Base-by-base conservation (phyloP, 2,888 invertebrate genomes). In the Lasius platythorax region DNA sequence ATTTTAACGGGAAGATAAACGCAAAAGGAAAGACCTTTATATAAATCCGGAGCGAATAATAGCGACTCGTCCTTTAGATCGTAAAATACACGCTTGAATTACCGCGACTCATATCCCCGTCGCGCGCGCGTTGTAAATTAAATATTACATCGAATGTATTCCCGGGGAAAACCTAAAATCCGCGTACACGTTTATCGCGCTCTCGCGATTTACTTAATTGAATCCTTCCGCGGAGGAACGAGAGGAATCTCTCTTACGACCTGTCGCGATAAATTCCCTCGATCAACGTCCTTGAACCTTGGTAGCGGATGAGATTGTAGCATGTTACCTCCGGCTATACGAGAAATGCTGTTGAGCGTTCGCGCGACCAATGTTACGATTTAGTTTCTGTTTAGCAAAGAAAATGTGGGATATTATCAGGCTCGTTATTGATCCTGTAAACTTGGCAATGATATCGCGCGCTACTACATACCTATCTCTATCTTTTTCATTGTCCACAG, bases 201-300 rank as follows among this genome's bases (percentile, higher is more conserved):
- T 23, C 12, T 33, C 43, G 43, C 61, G 61, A 50, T 72, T 72
- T n/a, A 28, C 37, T 43, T 46, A 46, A 70, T 70, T 50, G 72
- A 56, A 3, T 61, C 58, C 58, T 67, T 72, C 50, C 50, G 15
- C 40, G 8, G n/a, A 46, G 37, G 61, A 3, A 37, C 58, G 43
- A 43, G 43, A 58, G 40, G n/a, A 40, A 53, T 53, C n/a, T 53
- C 50, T 12, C 64, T n/a, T 15, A 40, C 53, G 76, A 78, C 43
- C 33, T 56, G 70, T 61, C 70, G 37, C 68, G 83, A 70, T 50
- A 68, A 81, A 81, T 78, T 89, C 63, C 78, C 64, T 56, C 76
- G 86, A 88, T 87, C 82, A 81, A 85, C 87, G 89, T 85, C 89
- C 90, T 91, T 91, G 89, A 91, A 90, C 88, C 61, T 87, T 82